Evolutionary conservation across 2,888 invertebrate genomes (phyloP).

Genomic region (Perizoma affinitatum): DNA sequence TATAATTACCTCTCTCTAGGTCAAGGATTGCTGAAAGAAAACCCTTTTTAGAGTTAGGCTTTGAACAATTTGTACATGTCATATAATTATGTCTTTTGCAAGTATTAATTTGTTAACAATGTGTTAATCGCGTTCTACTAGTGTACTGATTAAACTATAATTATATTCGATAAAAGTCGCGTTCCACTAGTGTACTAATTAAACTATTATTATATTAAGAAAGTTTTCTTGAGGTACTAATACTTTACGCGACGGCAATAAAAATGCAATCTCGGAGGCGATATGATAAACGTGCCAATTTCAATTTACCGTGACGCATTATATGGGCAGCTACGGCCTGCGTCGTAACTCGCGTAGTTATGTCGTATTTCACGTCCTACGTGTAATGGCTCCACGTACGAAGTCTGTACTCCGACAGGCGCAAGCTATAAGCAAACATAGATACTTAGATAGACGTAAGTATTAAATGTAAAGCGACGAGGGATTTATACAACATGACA

Average conservation of each 20-base stretch:
- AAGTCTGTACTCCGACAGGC: slow-evolving; percentile 39
- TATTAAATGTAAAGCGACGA: no score
- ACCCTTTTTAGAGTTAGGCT: no score
- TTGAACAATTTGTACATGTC: no score
- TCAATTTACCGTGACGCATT: slow-evolving; percentile 72
- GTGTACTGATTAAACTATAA: no score
- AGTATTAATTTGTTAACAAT: no score
- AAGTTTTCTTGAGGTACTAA: background rate
- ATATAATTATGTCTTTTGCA: no score
- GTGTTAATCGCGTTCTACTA: no score
- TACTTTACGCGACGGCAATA: slow-evolving; percentile 46
- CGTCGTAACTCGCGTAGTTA: slow-evolving; percentile 69
- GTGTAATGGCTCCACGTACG: slow-evolving; percentile 66
- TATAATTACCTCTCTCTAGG: no score
- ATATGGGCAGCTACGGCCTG: slow-evolving; percentile 61
- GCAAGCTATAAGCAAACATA: slow-evolving; percentile 37
- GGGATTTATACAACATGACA: no score
- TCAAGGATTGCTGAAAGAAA: no score
- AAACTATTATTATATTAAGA: background rate
- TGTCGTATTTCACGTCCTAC: slow-evolving; percentile 70
- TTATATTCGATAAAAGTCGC: no score
- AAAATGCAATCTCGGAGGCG: slow-evolving; percentile 66
- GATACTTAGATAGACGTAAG: background rate
- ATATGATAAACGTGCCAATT: slow-evolving; percentile 70
- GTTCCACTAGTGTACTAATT: no score